Evolutionary conservation across 2,797 vertebrate species (phyloP), one percentile per base, ranked within the genome.

Genomic region (Anas acuta): DNA sequence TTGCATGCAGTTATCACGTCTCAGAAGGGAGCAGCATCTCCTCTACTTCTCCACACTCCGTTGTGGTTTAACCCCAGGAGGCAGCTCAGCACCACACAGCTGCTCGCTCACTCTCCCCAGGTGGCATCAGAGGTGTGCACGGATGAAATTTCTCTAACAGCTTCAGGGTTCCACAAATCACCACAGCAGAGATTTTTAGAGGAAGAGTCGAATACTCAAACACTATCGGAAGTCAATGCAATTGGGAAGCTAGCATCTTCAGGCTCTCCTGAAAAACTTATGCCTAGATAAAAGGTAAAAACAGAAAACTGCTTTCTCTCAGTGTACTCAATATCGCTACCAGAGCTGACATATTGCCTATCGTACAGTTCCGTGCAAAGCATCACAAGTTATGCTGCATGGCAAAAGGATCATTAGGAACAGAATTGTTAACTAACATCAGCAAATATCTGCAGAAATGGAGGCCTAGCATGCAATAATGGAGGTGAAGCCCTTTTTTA

Each of bases 361-460:
- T 67, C 53, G 13, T 58, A 77, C 75, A 56, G n/a, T 30, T 79
- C 53, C 35, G 35, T 3, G 39, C 33, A 81, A 43, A 0, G 4
- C 37, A 76, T 13, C n/a, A 18, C 32, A 73, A 84, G 58, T 58
- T 69, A 90, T 61, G 84, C 78, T 78, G 32, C 43, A 56, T 22
- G 65, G 35, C 65, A 93, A 64, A 43, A 76, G 33, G 32, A 87
- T 72, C 15, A 37, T 66, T 73, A 94, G 58, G 65, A 94, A 77
- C 20, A 74, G 67, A 49, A 51, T 25, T 41, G 74, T 88, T 90
- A 93, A 89, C 47, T 76, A 87, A 83, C 30, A 87, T 62, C 70
- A 94, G 93, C 66, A 91, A 94, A 22, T 72, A 80, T 16, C 90
- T 78, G 81, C 73, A 89, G 75, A 72, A 95, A 78, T 53, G 32